Base-by-base conservation (phyloP, 2,797 vertebrate species). In the Petrocephalus sullivani region DNA sequence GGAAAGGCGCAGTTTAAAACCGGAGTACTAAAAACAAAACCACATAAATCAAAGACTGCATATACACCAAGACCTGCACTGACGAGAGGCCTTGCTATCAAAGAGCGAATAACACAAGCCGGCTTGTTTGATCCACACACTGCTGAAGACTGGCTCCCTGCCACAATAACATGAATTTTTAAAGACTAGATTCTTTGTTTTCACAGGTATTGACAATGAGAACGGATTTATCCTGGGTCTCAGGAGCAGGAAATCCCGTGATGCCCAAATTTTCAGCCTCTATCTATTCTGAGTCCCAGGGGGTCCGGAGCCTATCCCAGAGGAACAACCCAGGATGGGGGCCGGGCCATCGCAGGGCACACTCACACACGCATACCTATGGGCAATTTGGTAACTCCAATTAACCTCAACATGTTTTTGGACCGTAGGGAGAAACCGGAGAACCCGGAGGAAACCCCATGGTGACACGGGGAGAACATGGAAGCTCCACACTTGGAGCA, bases 161-260 rank as follows among this genome's bases (percentile, higher is more conserved):
- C 78, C 28, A 10, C 19, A 87, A 7, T 87, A 58, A 85, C 71
- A 41, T 61, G 86, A 54, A 58, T 67, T 89, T 57, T 81, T n/a
- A 85, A 19, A 85, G 81, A 56, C 78, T 51, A 86, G 60, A 89
- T 83, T 58, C 51, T 41, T 87, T 87, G 51, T 87, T 89, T 87
- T 85, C 33, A 61, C 56, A 87, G 19, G 37, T 84, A 89, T 64
- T 83, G 83, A 78, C 41, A 75, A 85, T 85, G 81, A 89, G 82
- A 60, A 21, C 85, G 81, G 87, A 87, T 85, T 89, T 54, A 85
- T 89, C 81, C 46, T 16, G n/a, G 67, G 23, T 84, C 46, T 71
- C 51, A 86, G 64, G 28, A 51, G 64, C 83, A 88, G 84, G 84
- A 86, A 88, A 86, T 71, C 28, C 71, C 53, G 23, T 85, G 86